These are phyloP conservation scores for Hepsetus odoe DNA, from an alignment of 2,113 vertebrate genomes.

Conservation along the genomic window DNA sequence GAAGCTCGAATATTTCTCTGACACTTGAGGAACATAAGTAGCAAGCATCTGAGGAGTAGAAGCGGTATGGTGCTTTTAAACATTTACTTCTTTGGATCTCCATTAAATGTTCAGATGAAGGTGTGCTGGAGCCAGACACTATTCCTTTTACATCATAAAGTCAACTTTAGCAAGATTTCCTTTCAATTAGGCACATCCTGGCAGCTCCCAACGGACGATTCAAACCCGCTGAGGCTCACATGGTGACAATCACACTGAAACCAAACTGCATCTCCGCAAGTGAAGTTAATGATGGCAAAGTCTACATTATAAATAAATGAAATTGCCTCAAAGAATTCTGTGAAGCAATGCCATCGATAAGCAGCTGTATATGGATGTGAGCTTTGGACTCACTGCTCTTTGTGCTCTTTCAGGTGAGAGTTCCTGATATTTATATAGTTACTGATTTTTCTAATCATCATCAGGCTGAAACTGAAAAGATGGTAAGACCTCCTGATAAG, in stretches of 20 bases:
- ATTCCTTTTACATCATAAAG: background rate
- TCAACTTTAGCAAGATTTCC: constrained; percentile 24
- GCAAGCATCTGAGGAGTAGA: constrained; percentile 1
- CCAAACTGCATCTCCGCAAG: background rate
- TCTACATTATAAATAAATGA: background rate
- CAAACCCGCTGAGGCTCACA: constrained; percentile 3
- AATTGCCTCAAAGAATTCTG: background rate
- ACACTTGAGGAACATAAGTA: background rate
- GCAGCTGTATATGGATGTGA: too few species aligned
- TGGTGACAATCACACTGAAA: background rate
- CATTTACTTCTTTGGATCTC: constrained; percentile 34
- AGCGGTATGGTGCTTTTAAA: constrained; percentile 15
- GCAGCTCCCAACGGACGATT: constrained; percentile 22
- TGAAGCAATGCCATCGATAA: background rate
- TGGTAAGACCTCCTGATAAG: background rate
- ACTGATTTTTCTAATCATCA: too few species aligned
- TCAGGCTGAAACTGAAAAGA: background rate
- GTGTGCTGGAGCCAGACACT: constrained; percentile 21
- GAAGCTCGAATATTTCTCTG: constrained; percentile 8
- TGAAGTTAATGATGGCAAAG: background rate
- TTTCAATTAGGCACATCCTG: constrained; percentile 41
- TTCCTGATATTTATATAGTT: too few species aligned
- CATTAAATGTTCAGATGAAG: constrained; percentile 38
- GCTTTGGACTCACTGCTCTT: too few species aligned
- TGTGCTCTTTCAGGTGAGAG: too few species aligned